Conservation (phyloP, 2,888 invertebrate species). For the Napeogenes sylphis region DNA sequence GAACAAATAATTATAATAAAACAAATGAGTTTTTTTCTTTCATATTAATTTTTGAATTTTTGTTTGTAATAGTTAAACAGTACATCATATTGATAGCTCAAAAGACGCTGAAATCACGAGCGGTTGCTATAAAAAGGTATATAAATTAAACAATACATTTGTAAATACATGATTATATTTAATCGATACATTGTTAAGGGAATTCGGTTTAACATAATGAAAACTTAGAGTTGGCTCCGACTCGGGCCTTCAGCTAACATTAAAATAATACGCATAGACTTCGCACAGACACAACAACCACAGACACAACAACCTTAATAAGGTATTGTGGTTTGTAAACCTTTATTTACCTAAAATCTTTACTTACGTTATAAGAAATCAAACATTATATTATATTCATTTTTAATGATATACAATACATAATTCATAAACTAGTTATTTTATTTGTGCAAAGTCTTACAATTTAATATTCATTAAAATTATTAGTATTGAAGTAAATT, state of each 20-base stretch:
- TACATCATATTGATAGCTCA: too few species aligned
- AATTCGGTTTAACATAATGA: constrained; percentile 25
- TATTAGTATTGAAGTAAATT: background rate
- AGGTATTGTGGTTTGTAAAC: background rate
- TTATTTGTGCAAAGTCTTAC: constrained; percentile 3
- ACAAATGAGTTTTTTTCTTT: too few species aligned
- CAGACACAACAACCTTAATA: background rate
- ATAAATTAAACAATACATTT: constrained; percentile 22
- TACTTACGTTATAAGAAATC: too few species aligned
- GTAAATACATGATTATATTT: constrained; percentile 29
- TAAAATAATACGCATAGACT: background rate
- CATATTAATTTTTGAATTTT: too few species aligned
- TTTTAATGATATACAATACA: background rate
- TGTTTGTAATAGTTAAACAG: too few species aligned
- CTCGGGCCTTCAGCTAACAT: background rate
- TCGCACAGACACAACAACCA: background rate
- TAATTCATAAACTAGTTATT: background rate
- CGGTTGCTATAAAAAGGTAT: background rate
- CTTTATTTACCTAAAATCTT: too few species aligned
- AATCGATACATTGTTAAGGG: constrained; percentile 27
- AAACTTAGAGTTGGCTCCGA: background rate
- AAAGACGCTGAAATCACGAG: background rate
- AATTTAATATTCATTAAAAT: background rate
- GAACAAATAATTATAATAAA: too few species aligned
- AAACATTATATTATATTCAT: background rate